Evolutionary conservation across 2,888 invertebrate genomes (phyloP), one percentile per base, ranked within the genome.

Genomic region (Rotaria sp.): DNA sequence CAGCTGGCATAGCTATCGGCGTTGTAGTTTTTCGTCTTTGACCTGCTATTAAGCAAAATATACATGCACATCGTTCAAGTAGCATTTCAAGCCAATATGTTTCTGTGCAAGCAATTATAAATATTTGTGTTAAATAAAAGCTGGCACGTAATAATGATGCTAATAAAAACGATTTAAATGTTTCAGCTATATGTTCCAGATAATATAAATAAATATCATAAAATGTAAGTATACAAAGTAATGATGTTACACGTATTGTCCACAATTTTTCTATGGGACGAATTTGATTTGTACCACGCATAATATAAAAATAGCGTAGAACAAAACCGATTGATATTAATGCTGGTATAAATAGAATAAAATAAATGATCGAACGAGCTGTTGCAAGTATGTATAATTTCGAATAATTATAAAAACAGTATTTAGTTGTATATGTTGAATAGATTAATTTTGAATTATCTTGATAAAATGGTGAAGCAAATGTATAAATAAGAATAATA

Each of bases 171-270:
- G 45, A 45, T 80, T 41, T 41, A 45, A 45, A 80, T 45, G 80
- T 80, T 80, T 41, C 45, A 45, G 26, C 45, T 26, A 80, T 45
- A 45, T 80, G 41, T 45, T 45, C 80, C n/a, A 80, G 45, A 80
- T 80, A 80, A 80, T 80, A 80, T 41, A 80, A n/a, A 80, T 80
- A 80, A 11, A 80, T 26, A 80, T 80, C 80, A 80, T 45, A 80
- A 80, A 80, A 45, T 15, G 45, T 45, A 24, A 80, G 24, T 41
- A 45, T 80, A n/a, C 41, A 80, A 41, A 80, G 26, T 41, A 80
- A 45, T 41, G 80, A 26, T 80, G 80, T 80, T 15, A 45, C 80
- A 45, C 80, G 41, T 45, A 80, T 80, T 45, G 80, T 80, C 80
- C 80, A 80, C n/a, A 80, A 15, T 45, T 80, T 80, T 80, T 80